phyloP scores from a whole-genome alignment of 2,888 invertebrate genomes.

The Furcula furcula region DNA sequence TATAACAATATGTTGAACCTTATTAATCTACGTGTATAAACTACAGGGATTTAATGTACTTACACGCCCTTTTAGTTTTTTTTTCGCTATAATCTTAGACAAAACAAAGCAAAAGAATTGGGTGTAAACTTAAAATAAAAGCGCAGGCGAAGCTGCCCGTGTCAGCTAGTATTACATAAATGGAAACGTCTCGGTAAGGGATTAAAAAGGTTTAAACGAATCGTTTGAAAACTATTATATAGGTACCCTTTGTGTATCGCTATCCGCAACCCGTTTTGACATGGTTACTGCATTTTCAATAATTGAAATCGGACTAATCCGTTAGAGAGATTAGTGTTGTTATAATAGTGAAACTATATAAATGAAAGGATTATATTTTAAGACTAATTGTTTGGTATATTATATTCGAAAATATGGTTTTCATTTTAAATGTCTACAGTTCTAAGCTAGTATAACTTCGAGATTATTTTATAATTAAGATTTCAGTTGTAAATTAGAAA shows the following conservation, averaged over 20 bases:
- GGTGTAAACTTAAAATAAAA: no score
- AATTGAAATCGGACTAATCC: slow-evolving; percentile 35
- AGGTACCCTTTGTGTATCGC: not conserved
- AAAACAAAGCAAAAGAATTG: no score
- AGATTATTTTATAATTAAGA: no score
- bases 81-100: no score
- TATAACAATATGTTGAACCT: no score
- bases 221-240: not conserved
- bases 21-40: no score
- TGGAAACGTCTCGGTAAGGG: no score
- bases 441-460: not conserved
- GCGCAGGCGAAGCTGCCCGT: no score
- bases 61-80: no score
- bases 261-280: slow-evolving; percentile 1
- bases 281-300: slow-evolving; percentile 23
- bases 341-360: slow-evolving; percentile 39
- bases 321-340: slow-evolving; percentile 35
- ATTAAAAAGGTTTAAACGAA: not conserved
- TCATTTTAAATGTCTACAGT: slow-evolving; percentile 19
- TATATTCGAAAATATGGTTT: slow-evolving; percentile 21
- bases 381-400: slow-evolving; percentile 22
- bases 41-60: no score
- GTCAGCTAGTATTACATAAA: no score
- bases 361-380: slow-evolving; percentile 20
- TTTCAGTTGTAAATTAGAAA: no score